These are phyloP conservation scores for Mycalesis mineus DNA, from an alignment of 2,888 invertebrate genomes.

Conservation along the genomic window DNA sequence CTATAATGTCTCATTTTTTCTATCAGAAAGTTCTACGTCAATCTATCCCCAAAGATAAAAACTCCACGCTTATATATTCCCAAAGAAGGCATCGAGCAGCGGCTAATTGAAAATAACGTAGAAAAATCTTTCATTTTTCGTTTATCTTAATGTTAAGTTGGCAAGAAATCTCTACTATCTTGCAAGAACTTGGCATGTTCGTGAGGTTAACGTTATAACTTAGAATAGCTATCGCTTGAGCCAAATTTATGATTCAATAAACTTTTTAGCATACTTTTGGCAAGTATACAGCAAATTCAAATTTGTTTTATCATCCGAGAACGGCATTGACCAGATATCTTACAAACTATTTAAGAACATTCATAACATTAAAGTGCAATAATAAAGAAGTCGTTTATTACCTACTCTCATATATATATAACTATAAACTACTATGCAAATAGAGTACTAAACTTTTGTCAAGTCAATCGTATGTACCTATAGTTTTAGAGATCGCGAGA, in stretches of 20 bases:
- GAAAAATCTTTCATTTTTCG: neutral
- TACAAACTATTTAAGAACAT: neutral
- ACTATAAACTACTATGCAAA: no score
- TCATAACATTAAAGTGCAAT: no score
- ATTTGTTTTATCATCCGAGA: conserved; percentile 16
- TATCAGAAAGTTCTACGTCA: no score
- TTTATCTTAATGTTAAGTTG: conserved; percentile 21
- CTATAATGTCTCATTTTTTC: no score
- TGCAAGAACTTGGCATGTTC: conserved; percentile 50
- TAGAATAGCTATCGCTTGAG: conserved; percentile 42
- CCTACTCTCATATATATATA: no score
- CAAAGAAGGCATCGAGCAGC: neutral
- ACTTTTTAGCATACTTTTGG: conserved; percentile 33
- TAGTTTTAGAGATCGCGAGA: no score
- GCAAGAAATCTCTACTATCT: conserved; percentile 37
- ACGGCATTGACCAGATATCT: neutral
- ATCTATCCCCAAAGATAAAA: no score
- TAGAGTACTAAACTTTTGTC: no score
- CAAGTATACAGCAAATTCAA: conserved; percentile 24
- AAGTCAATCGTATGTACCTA: no score
- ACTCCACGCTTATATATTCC: no score
- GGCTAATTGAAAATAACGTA: neutral
- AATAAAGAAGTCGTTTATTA: no score
- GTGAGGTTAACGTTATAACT: conserved; percentile 45
- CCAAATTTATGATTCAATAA: conserved; percentile 40